Percentiles rank a stretch among this genome's conserved stretches.
These are phyloP conservation scores for Argynnis bischoffii DNA, from an alignment of 2,888 invertebrate species.

Conservation along the genomic window DNA sequence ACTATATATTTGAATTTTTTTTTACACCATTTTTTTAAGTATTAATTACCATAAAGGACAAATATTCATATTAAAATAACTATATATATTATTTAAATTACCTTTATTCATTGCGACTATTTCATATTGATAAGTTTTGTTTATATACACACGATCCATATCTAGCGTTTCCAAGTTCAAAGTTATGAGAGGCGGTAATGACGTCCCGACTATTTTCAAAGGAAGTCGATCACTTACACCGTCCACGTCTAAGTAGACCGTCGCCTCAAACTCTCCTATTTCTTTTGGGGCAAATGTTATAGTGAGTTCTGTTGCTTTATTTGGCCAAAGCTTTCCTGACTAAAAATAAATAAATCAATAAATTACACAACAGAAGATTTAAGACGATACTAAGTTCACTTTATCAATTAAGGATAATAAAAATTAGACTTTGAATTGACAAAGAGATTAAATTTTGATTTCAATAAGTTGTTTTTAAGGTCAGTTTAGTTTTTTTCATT, in stretches of 20 bases:
- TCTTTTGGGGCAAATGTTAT: slow-evolving; percentile 81
- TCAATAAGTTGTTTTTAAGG: no score
- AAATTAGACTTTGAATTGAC: no score
- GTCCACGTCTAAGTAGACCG: slow-evolving; percentile 82
- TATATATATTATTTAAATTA: slow-evolving; percentile 40
- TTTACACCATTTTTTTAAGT: no score
- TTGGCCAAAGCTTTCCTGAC: slow-evolving; percentile 84
- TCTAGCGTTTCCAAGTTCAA: slow-evolving; percentile 82
- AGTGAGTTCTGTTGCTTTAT: slow-evolving; percentile 74
- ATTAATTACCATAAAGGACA: no score
- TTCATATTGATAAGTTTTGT: slow-evolving; percentile 83
- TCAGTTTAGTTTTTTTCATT: no score
- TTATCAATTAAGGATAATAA: no score
- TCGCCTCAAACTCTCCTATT: slow-evolving; percentile 74
- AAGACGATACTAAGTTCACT: no score
- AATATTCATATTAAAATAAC: not conserved
- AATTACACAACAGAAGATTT: not conserved
- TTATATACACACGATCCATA: slow-evolving; percentile 81
- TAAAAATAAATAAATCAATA: slow-evolving; percentile 49
- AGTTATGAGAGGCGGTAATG: slow-evolving; percentile 81
- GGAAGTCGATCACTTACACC: slow-evolving; percentile 79
- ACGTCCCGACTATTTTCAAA: slow-evolving; percentile 76
- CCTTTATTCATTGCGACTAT: slow-evolving; percentile 82
- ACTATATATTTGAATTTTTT: no score
- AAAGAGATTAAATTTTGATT: no score